Evolutionary conservation across 2,888 invertebrate genomes (phyloP), one percentile per base, ranked within the genome.

Genomic region (Automeris io): DNA sequence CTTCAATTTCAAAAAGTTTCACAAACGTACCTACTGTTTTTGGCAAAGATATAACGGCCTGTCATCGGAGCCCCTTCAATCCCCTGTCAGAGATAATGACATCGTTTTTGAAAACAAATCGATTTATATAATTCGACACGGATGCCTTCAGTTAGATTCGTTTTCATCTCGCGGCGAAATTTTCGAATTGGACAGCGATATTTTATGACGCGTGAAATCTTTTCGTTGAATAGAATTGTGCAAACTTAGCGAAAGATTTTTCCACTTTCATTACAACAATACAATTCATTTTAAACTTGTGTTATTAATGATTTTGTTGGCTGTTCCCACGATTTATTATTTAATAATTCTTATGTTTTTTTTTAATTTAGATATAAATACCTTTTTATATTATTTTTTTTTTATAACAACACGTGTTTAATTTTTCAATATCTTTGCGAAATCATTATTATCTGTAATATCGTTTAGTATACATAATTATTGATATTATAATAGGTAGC

Each of bases 171-270:
- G 60, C 53, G 62, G 70, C 61, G 62, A 62, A 68, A 67, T 69
- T 70, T 70, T 70, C 57, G 65, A 67, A 75, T 67, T 59, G 64
- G 60, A 62, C 65, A 59, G 60, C 57, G 63, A 67, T 79, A 70
- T 77, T 81, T 85, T 85, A 86, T 86, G 83, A 71, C 68, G 73
- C 86, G 80, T 86, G 80, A 85, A 85, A 86, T 86, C 74, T 81
- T 61, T 64, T 67, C 62, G 73, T 79, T 80, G 73, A 79, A 63
- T 63, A 54, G 59, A 68, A 66, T 62, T 67, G 55, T 62, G 58
- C 60, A 65, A 58, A 70, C 61, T 63, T 61, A 55, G 35, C 59
- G 61, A 58, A 58, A 56, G 70, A 66, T 70, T 86, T 82, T 85
- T 77, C 81, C 80, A 82, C 82, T 83, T 85, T 60, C 82, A 69